These are phyloP conservation scores for Phymanthus crucifer DNA, from an alignment of 92 coral and sea anemone genomes.

Conservation along the genomic window DNA sequence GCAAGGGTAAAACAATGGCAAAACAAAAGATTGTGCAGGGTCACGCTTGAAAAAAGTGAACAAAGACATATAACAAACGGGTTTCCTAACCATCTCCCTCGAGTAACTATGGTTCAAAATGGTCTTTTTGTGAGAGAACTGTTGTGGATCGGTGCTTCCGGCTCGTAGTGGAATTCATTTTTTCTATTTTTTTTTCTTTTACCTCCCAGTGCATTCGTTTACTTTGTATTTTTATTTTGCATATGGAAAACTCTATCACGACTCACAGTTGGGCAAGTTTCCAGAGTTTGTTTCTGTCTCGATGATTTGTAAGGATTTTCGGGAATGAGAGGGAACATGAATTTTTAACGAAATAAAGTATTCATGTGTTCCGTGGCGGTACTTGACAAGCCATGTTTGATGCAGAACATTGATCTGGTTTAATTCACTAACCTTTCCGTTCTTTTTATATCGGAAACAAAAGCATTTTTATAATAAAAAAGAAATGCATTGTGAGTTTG, in stretches of 20 bases:
- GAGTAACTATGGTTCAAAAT: too few species aligned
- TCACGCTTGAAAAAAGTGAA: too few species aligned
- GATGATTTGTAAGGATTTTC: not conserved
- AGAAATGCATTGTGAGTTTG: not conserved
- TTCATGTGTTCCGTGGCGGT: not conserved
- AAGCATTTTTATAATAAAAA: not conserved
- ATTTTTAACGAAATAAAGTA: not conserved
- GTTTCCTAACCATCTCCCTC: too few species aligned
- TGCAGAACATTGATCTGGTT: not conserved
- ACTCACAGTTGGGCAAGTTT: not conserved
- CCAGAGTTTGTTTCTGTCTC: not conserved
- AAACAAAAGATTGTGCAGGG: too few species aligned
- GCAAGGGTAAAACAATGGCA: too few species aligned
- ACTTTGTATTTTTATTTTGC: not conserved
- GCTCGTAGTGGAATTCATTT: too few species aligned
- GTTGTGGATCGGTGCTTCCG: not conserved
- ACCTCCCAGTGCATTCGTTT: not conserved
- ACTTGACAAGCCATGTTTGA: not conserved
- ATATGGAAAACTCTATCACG: not conserved
- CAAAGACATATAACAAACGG: too few species aligned
- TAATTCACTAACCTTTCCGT: not conserved
- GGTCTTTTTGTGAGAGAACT: not conserved
- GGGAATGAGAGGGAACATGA: not conserved
- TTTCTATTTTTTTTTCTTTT: too few species aligned
- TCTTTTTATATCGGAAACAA: not conserved